Evolutionary conservation across 2,113 vertebrate genomes (phyloP), one percentile per base, ranked within the genome.

Genomic region (Leucoraja erinaceus): DNA sequence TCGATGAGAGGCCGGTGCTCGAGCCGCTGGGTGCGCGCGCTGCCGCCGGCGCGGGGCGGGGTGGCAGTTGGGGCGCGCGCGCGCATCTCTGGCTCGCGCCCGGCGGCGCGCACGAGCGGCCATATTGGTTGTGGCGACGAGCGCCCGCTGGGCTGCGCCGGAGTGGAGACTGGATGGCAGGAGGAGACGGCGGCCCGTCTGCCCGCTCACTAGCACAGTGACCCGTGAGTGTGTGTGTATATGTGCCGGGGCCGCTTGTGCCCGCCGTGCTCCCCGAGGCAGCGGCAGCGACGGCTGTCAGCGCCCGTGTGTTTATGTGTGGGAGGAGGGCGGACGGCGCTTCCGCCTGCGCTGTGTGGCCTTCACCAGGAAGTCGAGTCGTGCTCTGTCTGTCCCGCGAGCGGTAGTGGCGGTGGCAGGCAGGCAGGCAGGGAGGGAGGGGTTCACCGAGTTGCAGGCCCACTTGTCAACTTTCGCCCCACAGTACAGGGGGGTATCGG

Each of bases 341-440:
- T 88, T 88, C 83, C 83, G 83, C 59, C 59, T 88, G 83, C 83
- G 83, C 83, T 61, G 59, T 88, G n/a, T 88, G 83, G 83, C 83
- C 83, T 88, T 63, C 83, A 88, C 83, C 83, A 88, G 83, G 83
- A 88, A 88, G 83, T 88, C 83, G 83, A 63, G n/a, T n/a, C 59
- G 81, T 25, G 78, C 4, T 54, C 78, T 8, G 14, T 54, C 78
- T 8, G 14, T 20, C 20, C 56, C 38, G 77, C 0, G 31, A 6
- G 16, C 18, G 77, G 14, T 16, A 38, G 77, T 14, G 31, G 16
- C 38, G 6, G 20, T 18, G 18, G 47, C n/a, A n/a, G n/a, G n/a
- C n/a, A n/a, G n/a, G n/a, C n/a, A n/a, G n/a, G n/a, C n/a, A n/a
- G 7, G 54, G 22, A 20, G 4, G 2, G 20, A 20, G 33, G 7